Percentiles rank a stretch among this genome's conserved stretches.
Conservation (phyloP, 2,113 vertebrate species). For the Forbesichthys papilliferus region DNA sequence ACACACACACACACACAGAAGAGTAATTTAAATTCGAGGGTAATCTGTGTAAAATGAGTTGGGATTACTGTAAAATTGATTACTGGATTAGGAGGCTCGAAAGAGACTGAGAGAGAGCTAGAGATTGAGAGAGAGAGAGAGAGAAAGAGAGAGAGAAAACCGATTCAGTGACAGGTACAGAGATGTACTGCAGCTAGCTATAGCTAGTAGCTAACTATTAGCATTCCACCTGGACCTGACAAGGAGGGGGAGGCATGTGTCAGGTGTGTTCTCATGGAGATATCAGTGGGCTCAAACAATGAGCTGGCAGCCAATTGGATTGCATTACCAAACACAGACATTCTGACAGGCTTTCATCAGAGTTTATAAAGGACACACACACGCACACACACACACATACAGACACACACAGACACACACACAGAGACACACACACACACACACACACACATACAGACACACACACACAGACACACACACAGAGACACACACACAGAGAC, state of each 20-base stretch:
- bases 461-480: slow-evolving; percentile 1
- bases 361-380: not conserved
- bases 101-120: slow-evolving; percentile 3
- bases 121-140: slow-evolving; percentile 3
- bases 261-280: slow-evolving; percentile 13
- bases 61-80: slow-evolving; percentile 64
- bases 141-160: not conserved
- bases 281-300: not conserved
- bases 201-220: not conserved
- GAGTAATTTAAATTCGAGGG: slow-evolving; percentile 45
- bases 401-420: not conserved
- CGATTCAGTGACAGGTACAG: too few species aligned
- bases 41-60: slow-evolving; percentile 66
- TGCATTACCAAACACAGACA: slow-evolving; percentile 17
- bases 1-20: slow-evolving; percentile 16
- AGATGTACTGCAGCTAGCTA: too few species aligned
- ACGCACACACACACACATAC: not conserved
- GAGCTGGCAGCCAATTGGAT: slow-evolving; percentile 5
- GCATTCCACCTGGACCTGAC: slow-evolving; percentile 8
- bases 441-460: not conserved
- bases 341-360: not conserved
- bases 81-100: slow-evolving; percentile 62
- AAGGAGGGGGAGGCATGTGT: not conserved
- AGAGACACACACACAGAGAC: not conserved
- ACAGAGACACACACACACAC: not conserved